Conservation (phyloP, 2,113 vertebrate genomes). For the Hydrochoerus hydrochaeris region DNA sequence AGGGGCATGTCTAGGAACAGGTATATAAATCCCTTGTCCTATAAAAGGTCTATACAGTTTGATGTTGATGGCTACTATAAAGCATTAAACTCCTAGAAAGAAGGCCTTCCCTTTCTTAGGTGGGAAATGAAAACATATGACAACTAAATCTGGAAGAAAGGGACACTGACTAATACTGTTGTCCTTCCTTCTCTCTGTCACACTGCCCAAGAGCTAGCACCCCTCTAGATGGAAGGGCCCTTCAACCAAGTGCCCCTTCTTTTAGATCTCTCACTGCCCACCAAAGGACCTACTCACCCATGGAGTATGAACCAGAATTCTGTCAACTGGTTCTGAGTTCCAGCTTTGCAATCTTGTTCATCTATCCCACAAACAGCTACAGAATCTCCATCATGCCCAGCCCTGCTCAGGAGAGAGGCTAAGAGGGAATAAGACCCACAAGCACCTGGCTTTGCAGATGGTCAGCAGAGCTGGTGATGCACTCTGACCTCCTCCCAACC, state of each 20-base stretch:
- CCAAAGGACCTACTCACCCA: background rate
- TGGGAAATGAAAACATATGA: background rate
- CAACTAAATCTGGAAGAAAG: background rate
- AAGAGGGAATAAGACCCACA: background rate
- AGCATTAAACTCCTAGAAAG: background rate
- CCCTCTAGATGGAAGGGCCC: background rate
- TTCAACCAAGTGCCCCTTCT: background rate
- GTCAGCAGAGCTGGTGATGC: background rate
- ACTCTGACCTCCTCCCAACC: too few species aligned
- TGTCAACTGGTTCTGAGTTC: background rate
- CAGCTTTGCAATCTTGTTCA: background rate
- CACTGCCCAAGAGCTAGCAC: fast-evolving
- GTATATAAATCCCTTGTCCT: background rate
- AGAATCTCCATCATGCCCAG: background rate
- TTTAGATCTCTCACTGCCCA: background rate
- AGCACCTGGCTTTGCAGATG: background rate
- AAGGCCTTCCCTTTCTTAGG: background rate
- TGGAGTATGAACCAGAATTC: background rate
- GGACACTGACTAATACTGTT: background rate
- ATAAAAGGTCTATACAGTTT: background rate
- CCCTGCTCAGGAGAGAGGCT: background rate
- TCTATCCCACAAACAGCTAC: background rate
- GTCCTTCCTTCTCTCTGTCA: background rate
- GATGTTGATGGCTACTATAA: background rate
- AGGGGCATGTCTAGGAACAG: background rate